A percentile compares a stretch with the other conserved stretches of the same genome.
These are phyloP conservation scores for Gryllus longicercus DNA, from an alignment of 2,888 invertebrate genomes.

Conservation along the genomic window DNA sequence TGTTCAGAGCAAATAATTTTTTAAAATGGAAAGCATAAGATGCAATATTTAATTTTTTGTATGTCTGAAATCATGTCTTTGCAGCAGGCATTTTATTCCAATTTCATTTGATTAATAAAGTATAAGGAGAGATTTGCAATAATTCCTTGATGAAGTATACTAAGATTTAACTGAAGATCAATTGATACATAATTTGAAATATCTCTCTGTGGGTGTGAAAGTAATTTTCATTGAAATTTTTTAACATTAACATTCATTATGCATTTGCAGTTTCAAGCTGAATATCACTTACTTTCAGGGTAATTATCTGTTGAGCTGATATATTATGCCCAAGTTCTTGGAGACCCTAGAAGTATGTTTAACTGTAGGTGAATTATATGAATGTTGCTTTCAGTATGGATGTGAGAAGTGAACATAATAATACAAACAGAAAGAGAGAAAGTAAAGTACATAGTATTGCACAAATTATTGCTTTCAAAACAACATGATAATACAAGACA, in stretches of 20 bases:
- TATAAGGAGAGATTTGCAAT: too few relatives aligned
- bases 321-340: constrained; percentile 92
- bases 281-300: constrained; percentile 75
- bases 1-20: neutral
- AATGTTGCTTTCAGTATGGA: constrained; percentile 26
- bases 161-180: neutral
- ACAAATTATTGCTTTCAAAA: too few relatives aligned
- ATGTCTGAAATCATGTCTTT: too few relatives aligned
- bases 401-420: constrained; percentile 18
- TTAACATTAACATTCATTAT: neutral
- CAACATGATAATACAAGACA: too few relatives aligned
- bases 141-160: too few relatives aligned
- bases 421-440: constrained; percentile 37
- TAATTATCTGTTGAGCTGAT: constrained; percentile 85
- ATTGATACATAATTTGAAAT: constrained; percentile 18
- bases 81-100: too few relatives aligned
- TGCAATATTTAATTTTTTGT: too few relatives aligned
- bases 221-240: too few relatives aligned
- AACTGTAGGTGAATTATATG: constrained; percentile 34
- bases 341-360: constrained; percentile 69
- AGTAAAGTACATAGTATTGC: constrained; percentile 22
- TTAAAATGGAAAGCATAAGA: too few relatives aligned
- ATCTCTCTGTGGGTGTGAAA: too few relatives aligned
- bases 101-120: too few relatives aligned
- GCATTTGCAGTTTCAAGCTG: neutral